Base-by-base conservation (phyloP, 30 jellyfish, hydroid and myxozoan genomes). In the Turritopsis rubra region DNA sequence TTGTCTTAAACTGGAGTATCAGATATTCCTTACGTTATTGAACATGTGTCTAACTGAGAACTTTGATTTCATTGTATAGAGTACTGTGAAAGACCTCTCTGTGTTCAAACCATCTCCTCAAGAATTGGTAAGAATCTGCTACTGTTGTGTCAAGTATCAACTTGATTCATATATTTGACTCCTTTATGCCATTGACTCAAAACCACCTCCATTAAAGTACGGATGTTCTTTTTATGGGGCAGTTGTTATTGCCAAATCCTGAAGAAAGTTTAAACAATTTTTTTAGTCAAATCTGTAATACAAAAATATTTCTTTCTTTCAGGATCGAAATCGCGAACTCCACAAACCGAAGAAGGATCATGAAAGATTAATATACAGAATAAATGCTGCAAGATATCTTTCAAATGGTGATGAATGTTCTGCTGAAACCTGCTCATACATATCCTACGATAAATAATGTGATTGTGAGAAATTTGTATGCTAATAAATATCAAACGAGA, bases 281-380 rank as follows among this genome's bases (percentile, higher is more conserved):
- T n/a, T n/a, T n/a, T n/a, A n/a, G n/a, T n/a, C n/a, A n/a, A n/a
- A n/a, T n/a, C n/a, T n/a, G n/a, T n/a, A n/a, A n/a, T n/a, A n/a
- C n/a, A 41, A 41, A 41, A 26, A 85, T 74, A 29, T 20, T 41
- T 79, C 22, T 29, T 21, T 66, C 19, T 22, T 30, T 17, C 23
- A 89, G 96, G 84, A 77, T 13, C 83, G 94, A 72, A 84, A 90
- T 21, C 96, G 84, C 70, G 82, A 89, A 28, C 87, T 89, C 23
- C 96, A 89, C 53, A 66, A 84, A 54, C 96, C 96, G 71, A 89
- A 89, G 70, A 87, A 85, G 24, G 72, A 83, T 52, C 79, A 89
- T 25, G 96, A 88, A 31, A 88, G 96, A 19, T 27, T 68, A 68
- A 68, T 0, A 8, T 9, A 22, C 31, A 9, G 30, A 1, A 68